Percentiles rank a stretch among this genome's conserved stretches.
phyloP scores from a whole-genome alignment of 2,888 invertebrate species.

The Troglohyphantes excavatus region DNA sequence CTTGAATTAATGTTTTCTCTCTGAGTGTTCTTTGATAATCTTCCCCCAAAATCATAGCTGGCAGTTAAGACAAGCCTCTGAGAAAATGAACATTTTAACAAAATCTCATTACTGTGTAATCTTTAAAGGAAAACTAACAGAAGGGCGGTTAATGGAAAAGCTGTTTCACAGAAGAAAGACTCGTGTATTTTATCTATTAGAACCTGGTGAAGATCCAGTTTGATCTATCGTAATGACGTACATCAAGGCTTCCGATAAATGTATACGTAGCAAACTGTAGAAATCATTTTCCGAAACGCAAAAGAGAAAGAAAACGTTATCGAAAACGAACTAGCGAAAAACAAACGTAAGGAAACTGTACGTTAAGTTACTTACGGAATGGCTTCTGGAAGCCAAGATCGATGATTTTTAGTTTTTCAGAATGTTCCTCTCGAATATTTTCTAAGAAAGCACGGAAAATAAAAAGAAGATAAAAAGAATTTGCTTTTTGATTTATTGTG shows the following conservation, averaged over 20 bases:
- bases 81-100: constrained; percentile 47
- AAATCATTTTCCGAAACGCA: constrained; percentile 68
- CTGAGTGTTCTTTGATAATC: not conserved
- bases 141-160: constrained; percentile 56
- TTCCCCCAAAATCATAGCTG: not conserved
- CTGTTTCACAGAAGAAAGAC: constrained; percentile 26
- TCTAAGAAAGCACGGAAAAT: constrained; percentile 10
- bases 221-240: constrained; percentile 71
- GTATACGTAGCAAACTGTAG: constrained; percentile 67
- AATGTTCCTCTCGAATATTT: constrained; percentile 63
- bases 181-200: constrained; percentile 73
- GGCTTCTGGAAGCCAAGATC: constrained; percentile 69
- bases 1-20: not conserved
- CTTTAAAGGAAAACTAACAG: constrained; percentile 44
- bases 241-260: constrained; percentile 70
- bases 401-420: constrained; percentile 70
- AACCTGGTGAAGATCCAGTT: constrained; percentile 56
- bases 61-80: not conserved
- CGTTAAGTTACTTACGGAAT: constrained; percentile 71
- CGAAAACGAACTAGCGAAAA: constrained; percentile 74
- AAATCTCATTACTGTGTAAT: constrained; percentile 64
- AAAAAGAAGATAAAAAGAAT: constrained; percentile 30
- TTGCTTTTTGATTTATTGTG: constrained; percentile 67
- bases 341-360: constrained; percentile 61
- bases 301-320: constrained; percentile 62